Conservation (phyloP, 1,140 invertebrate species). For the Drosophila dunni region DNA sequence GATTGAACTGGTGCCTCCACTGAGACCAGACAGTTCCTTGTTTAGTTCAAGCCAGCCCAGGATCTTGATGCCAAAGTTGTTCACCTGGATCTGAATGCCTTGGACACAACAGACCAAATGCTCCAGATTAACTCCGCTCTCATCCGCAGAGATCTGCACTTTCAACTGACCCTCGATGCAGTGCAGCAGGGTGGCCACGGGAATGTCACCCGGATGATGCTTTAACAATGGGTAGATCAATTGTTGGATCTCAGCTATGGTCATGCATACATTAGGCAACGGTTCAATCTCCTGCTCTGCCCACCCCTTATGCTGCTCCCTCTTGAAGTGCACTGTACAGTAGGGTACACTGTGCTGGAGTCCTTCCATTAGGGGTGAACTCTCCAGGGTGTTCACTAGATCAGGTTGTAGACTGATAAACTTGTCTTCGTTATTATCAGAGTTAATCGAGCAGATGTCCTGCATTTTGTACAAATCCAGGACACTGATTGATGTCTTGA, state of each 20-base stretch:
- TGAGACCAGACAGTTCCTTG: conserved; percentile 44
- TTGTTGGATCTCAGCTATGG: conserved; percentile 76
- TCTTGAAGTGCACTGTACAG: conserved; percentile 87
- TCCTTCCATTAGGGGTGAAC: conserved; percentile 76
- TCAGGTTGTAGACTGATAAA: conserved; percentile 88
- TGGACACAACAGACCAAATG: conserved; percentile 93
- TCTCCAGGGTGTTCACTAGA: conserved; percentile 83
- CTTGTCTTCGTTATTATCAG: conserved; percentile 88
- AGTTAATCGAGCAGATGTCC: conserved; percentile 90
- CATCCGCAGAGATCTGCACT: conserved; percentile 85
- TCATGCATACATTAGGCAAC: conserved; percentile 89
- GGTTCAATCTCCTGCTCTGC: conserved; percentile 89
- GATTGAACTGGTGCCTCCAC: background rate
- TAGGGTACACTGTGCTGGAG: conserved; percentile 87
- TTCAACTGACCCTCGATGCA: conserved; percentile 91
- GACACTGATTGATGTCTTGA: conserved; percentile 91
- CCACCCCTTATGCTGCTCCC: conserved; percentile 87
- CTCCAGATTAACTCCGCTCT: conserved; percentile 92
- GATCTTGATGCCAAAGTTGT: conserved; percentile 86
- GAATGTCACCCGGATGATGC: conserved; percentile 77
- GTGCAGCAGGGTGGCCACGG: conserved; percentile 88
- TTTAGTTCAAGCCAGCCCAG: conserved; percentile 81
- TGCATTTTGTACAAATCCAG: conserved; percentile 93
- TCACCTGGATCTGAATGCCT: conserved; percentile 87
- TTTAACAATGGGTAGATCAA: conserved; percentile 77